A percentile compares a stretch with the other conserved stretches of the same genome.
phyloP scores from a whole-genome alignment of 2,113 vertebrate species.

The Etheostoma spectabile region DNA sequence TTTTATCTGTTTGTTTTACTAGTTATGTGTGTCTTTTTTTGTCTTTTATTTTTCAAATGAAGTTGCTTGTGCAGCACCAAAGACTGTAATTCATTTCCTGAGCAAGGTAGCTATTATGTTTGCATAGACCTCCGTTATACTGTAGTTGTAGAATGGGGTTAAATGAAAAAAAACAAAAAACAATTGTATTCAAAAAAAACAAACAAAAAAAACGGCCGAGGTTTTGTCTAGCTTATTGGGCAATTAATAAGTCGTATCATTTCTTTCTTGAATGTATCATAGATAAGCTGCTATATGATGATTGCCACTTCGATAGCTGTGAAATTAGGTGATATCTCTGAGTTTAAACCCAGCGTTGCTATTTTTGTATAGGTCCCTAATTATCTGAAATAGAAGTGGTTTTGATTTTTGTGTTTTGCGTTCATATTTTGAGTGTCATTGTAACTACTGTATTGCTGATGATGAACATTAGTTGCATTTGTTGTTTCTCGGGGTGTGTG shows the following conservation, averaged over 20 bases:
- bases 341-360: slow-evolving; percentile 95
- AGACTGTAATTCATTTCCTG: slow-evolving; percentile 99
- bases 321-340: slow-evolving; percentile 98
- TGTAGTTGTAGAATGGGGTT: slow-evolving; percentile 92
- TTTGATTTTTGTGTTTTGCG: slow-evolving; percentile 91
- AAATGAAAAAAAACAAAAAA: slow-evolving; percentile 76
- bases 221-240: slow-evolving; percentile 96
- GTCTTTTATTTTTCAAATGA: slow-evolving; percentile 89
- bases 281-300: slow-evolving; percentile 99
- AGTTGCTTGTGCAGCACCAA: slow-evolving; percentile 99
- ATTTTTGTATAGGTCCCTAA: slow-evolving; percentile 97
- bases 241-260: slow-evolving; percentile 99
- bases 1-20: slow-evolving; percentile 77
- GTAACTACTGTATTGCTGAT: slow-evolving; percentile 99
- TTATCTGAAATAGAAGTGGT: slow-evolving; percentile 96
- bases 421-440: slow-evolving; percentile 98
- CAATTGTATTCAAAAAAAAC: slow-evolving; percentile 85
- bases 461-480: slow-evolving; percentile 94
- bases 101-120: slow-evolving; percentile 98
- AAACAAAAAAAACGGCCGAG: slow-evolving; percentile 84
- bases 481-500: slow-evolving; percentile 90
- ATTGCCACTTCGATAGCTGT: slow-evolving; percentile 99
- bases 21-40: slow-evolving; percentile 86
- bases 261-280: slow-evolving; percentile 99
- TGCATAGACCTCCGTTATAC: slow-evolving; percentile 97